Base-by-base conservation (phyloP, 2,113 vertebrate species). In the Osmerus eperlanus region DNA sequence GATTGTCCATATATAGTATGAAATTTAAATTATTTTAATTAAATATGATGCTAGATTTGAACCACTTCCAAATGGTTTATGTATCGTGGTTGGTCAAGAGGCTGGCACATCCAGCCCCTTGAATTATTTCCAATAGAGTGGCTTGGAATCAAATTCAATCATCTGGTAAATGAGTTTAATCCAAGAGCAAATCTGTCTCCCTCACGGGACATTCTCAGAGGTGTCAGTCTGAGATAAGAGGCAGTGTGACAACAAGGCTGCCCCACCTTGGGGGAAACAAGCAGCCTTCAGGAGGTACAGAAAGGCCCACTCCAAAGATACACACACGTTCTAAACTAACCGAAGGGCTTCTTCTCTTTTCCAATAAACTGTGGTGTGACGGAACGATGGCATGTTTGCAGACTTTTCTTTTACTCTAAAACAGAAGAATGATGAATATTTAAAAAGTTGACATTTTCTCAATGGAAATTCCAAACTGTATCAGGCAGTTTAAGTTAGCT, bases 211-310 rank as follows among this genome's bases (percentile, higher is more conserved):
- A 14, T 83, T 87, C 88, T 87, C 88, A 88, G 89, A 89, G 86
- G 87, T 90, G 89, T 91, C 89, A 91, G 87, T 87, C 78, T 74
- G 84, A 89, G 90, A 92, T 90, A 90, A 91, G 86, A 91, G 86
- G 80, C 79, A 58, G 74, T 82, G 82, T 85, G 88, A 87, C 87
- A 89, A 88, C 85, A 87, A 85, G 90, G 81, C 77, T 72, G 25
- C 82, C 78, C 84, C 84, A 83, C 73, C 83, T 76, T 65, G 68
- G 65, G 75, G 55, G 76, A 66, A 32, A 64, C 62, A 61, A 62
- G 19, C 55, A 69, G 70, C 79, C 76, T 77, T 81, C 81, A 80
- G 28, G 28, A 56, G 64, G 65, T 70, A 60, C 55, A 61, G 74
- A 79, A 70, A 68, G 73, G 65, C 72, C 56, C 73, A 68, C 59